Percentiles rank a stretch among this genome's conserved stretches.
Evolutionary conservation across 2,113 vertebrate genomes (phyloP).

Genomic region (chimpanzee (Pan troglodytes)): NHGRI_mPanTro3-v2.1_pri NC_072417.2:56901501-56902000

Average conservation of each 20-base stretch:
- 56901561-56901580: background rate
- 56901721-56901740: background rate
- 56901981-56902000: background rate
- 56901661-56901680: background rate
- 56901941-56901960: background rate
- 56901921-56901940: background rate
- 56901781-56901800: background rate
- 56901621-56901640: background rate
- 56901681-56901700: background rate
- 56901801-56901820: background rate
- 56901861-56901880: background rate
- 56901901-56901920: background rate
- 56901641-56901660: background rate
- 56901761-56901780: background rate
- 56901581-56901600: background rate
- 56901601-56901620: background rate
- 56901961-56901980: background rate
- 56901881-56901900: background rate
- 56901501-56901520: background rate
- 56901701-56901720: accelerated
- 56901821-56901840: background rate
- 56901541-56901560: background rate
- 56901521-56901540: background rate
- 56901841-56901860: background rate
- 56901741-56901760: background rate